Evolutionary conservation across 30 jellyfish, hydroid and myxozoan species (phyloP).

Genomic region (Mastigias papua): DNA sequence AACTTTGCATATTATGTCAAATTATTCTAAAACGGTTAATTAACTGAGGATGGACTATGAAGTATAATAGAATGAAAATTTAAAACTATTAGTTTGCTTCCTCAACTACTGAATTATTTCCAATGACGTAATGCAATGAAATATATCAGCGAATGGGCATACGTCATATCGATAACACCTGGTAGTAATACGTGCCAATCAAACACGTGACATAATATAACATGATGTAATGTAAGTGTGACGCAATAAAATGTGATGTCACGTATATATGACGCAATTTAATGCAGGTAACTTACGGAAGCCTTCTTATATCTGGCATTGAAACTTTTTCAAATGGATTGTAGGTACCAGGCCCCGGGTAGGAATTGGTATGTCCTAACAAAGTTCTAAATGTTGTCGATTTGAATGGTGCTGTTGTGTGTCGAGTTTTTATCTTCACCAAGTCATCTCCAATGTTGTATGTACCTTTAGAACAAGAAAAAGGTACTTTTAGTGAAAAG

Average conservation of each 20-base stretch:
- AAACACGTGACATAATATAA: background rate
- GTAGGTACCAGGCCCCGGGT: constrained; percentile 98
- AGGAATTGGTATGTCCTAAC: constrained; percentile 1
- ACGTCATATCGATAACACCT: no score
- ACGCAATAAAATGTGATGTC: background rate
- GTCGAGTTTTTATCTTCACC: constrained; percentile 57
- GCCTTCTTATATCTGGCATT: constrained; percentile 69
- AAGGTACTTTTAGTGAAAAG: background rate
- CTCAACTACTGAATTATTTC: no score
- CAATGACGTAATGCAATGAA: background rate
- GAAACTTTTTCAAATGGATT: constrained; percentile 72
- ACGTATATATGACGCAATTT: background rate
- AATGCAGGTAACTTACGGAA: constrained; percentile 76
- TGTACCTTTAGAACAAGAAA: constrained; percentile 57
- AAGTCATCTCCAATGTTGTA: constrained; percentile 66
- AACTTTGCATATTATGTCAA: no score
- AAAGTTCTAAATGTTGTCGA: constrained; percentile 74
- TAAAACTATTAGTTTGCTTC: no score
- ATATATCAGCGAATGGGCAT: background rate
- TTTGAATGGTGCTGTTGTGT: constrained; percentile 84
- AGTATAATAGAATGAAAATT: background rate
- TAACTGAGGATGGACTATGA: no score
- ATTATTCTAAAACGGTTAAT: no score
- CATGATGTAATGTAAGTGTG: background rate
- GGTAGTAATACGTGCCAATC: background rate